A percentile compares a stretch with the other conserved stretches of the same genome.
These are phyloP conservation scores for Aplysina aerophoba DNA, from an alignment of 37 sponge, comb jelly and placozoan species.

Conservation along the genomic window DNA sequence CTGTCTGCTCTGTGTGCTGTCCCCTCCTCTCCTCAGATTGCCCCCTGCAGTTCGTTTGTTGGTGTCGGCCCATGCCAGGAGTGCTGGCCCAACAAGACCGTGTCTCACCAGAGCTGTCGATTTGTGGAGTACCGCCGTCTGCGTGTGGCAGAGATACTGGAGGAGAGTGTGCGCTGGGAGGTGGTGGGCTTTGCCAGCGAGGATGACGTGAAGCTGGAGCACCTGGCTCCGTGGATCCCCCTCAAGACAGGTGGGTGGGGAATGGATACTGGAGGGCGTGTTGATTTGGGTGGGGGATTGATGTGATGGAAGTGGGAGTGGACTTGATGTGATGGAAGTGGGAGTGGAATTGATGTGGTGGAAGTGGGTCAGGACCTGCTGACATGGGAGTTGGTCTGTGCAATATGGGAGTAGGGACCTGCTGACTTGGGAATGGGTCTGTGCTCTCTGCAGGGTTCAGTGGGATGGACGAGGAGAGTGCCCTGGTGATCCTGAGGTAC, in stretches of 20 bases:
- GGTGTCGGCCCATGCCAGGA: conserved; percentile 72
- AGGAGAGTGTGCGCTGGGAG: conserved; percentile 23
- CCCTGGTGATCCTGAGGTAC: conserved; percentile 42
- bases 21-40: conserved; percentile 45
- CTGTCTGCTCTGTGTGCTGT: background rate
- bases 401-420: background rate
- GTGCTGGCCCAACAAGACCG: conserved; percentile 42
- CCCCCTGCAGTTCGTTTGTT: conserved; percentile 67
- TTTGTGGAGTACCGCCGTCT: conserved; percentile 13
- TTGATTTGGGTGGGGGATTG: background rate
- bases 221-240: conserved; percentile 78
- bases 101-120: conserved; percentile 6
- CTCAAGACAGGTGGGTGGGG: conserved; percentile 63
- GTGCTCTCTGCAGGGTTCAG: conserved; percentile 51
- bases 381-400: too few relatives aligned
- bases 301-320: background rate
- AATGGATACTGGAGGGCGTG: background rate
- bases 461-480: conserved; percentile 59
- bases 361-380: background rate
- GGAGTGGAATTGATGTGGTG: background rate
- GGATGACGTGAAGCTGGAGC: conserved; percentile 54
- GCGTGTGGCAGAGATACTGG: background rate
- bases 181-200: conserved; percentile 65
- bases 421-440: background rate
- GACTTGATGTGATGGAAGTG: background rate